Evolutionary conservation across 2,797 vertebrate genomes (phyloP).

Genomic region (Enteromius unitaeniatus): DNA sequence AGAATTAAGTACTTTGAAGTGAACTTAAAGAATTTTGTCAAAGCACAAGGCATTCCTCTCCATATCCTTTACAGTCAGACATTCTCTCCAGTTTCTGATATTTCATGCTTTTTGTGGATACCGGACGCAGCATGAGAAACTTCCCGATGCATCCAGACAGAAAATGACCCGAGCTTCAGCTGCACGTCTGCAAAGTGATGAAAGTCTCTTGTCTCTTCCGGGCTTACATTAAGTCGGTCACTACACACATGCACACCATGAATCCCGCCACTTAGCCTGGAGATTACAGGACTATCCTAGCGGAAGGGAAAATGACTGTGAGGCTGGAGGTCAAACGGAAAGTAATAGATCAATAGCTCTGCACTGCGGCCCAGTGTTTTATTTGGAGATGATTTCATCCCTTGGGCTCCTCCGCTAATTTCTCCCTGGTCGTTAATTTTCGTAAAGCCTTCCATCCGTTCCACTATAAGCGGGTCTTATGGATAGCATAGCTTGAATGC

Average conservation of each 20-base stretch:
- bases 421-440: constrained; percentile 65
- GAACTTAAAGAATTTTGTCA: neutral
- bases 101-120: neutral
- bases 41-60: neutral
- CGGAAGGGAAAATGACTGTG: constrained; percentile 52
- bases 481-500: neutral
- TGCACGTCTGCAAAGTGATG: neutral
- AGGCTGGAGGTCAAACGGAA: constrained; percentile 68
- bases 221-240: constrained; percentile 10
- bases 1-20: neutral
- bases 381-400: constrained; percentile 76
- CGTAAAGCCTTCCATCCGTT: constrained; percentile 57
- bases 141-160: neutral
- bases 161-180: neutral
- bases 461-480: neutral
- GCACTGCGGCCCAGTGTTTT: constrained; percentile 69
- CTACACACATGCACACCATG: constrained; percentile 61
- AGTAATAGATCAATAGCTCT: constrained; percentile 68
- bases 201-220: constrained; percentile 8
- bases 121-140: neutral
- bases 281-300: constrained; percentile 67
- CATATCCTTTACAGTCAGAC: neutral
- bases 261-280: constrained; percentile 60
- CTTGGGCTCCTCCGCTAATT: constrained; percentile 56
- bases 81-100: neutral